Base-by-base conservation (phyloP, 2,888 invertebrate genomes). In the Odontocolon sp. region DNA sequence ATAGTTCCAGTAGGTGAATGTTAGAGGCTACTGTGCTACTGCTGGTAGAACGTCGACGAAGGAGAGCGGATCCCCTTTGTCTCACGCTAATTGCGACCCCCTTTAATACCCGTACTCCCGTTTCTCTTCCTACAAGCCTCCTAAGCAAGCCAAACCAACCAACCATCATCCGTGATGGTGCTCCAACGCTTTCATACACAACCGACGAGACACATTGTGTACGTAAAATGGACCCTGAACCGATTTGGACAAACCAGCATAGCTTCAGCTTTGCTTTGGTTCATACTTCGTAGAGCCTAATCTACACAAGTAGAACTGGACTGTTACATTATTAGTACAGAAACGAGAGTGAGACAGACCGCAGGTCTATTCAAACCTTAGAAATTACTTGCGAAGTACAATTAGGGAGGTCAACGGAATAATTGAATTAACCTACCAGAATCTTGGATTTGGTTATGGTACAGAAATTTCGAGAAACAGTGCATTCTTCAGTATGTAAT, bases 31-130 rank as follows among this genome's bases (percentile, higher is more conserved):
- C 57, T 74, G 73, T 38, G 23, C 47, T 14, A 40, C 18, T 16
- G 36, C 47, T 26, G 45, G 63, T 63, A 57, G 45, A 52, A 28
- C 38, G 50, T 47, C 40, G 56, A 57, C 40, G 52, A 38, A 50
- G 57, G 69, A 63, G 61, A 42, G 33, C 63, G 50, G 50, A 45
- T 63, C 56, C 57, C 69, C 69, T 75, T 75, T 75, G 74, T 75
- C 74, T 75, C 64, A 42, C 68, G 50, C 74, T 75, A 75, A 75
- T 75, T 75, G 74, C 64, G 67, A 64, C 54, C 16, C 45, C 16
- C 61, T 67, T 61, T 61, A 50, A 63, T 50, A 36, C 52, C 59
- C 67, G 36, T 16, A 36, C 16, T 33, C 3, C 59, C 23, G 16
- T 16, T 21, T 26, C 52, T 59, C 38, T 36, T 64, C 23, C 42